Base-by-base conservation (phyloP, 2,113 vertebrate genomes). In the Eudyptes chrysolophus region DNA sequence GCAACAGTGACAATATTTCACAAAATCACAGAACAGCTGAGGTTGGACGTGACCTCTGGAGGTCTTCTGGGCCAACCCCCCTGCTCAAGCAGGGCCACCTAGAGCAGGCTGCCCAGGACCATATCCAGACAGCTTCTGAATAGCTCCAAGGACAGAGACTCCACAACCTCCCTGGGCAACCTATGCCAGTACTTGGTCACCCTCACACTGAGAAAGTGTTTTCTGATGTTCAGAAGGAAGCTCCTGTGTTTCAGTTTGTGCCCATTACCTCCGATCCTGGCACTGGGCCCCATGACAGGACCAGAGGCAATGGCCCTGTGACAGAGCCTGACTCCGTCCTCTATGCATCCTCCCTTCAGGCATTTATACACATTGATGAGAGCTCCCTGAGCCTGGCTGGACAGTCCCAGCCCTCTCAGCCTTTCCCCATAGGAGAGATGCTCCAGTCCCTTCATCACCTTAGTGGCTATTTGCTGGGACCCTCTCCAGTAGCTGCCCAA, bases 41-140 rank as follows among this genome's bases (percentile, higher is more conserved):
- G 34, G 13, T 27, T 2, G 36, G 46, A 58, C 51, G 18, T 7
- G 30, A 55, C 25, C 10, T 11, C 30, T 57, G 51, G 10, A 52
- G 8, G 2, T 21, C 4, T 19, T 3, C 27, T 58, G 69, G 12
- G 49, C 42, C 30, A 64, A 44, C 2, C 2, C 20, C 25, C 5
- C 25, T 71, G 27, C 24, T 76, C 52, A 71, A 54, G 40, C 32
- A 83, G 11, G 36, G 14, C 3, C 30, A 62, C 17, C 61, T 0
- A 29, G 6, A 52, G 13, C 51, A 1, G 3, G 16, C 0, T 30
- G 8, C 12, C 14, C 26, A 44, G 40, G n/a, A 27, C 40, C 0
- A 0, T 2, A 5, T 20, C 27, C n/a, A 36, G 44, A 2, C 0
- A 2, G 25, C 38, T 55, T 85, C 16, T 11, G 16, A 79, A 0